Evolutionary conservation across 2,888 invertebrate genomes (phyloP).

Genomic region (Mythimna ferrago): DNA sequence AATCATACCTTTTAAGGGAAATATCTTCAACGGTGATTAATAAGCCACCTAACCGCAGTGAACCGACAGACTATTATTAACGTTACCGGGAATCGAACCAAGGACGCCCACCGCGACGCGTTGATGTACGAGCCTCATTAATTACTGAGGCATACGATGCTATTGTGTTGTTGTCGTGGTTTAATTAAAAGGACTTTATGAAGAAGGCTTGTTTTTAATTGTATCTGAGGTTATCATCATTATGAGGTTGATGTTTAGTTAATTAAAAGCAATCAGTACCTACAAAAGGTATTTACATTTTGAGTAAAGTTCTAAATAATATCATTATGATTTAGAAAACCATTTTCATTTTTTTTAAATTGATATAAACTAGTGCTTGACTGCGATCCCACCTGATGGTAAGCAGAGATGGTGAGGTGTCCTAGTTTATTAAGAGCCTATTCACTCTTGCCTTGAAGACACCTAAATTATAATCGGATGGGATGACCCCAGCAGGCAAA

Average conservation of each 20-base stretch:
- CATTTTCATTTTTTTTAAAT: no score
- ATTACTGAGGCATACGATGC: slow-evolving; percentile 45
- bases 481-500: no score
- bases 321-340: no score
- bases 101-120: slow-evolving; percentile 63
- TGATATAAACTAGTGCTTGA: no score
- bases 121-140: slow-evolving; percentile 55
- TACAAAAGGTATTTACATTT: no score
- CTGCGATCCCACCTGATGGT: no score
- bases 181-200: slow-evolving; percentile 30
- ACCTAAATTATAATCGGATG: no score
- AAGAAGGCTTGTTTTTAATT: slow-evolving; percentile 7
- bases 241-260: not conserved
- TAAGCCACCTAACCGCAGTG: slow-evolving; percentile 40
- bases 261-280: not conserved
- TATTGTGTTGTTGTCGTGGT: slow-evolving; percentile 40
- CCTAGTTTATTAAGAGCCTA: no score
- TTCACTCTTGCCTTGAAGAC: no score
- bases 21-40: slow-evolving; percentile 45
- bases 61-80: slow-evolving; percentile 57
- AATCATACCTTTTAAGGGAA: slow-evolving; percentile 43
- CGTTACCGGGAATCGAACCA: slow-evolving; percentile 64
- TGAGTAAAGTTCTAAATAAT: no score
- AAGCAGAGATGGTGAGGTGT: no score
- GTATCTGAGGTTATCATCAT: not conserved